These are phyloP conservation scores for Conistra vaccinii DNA, from an alignment of 2,888 invertebrate species.

Conservation along the genomic window DNA sequence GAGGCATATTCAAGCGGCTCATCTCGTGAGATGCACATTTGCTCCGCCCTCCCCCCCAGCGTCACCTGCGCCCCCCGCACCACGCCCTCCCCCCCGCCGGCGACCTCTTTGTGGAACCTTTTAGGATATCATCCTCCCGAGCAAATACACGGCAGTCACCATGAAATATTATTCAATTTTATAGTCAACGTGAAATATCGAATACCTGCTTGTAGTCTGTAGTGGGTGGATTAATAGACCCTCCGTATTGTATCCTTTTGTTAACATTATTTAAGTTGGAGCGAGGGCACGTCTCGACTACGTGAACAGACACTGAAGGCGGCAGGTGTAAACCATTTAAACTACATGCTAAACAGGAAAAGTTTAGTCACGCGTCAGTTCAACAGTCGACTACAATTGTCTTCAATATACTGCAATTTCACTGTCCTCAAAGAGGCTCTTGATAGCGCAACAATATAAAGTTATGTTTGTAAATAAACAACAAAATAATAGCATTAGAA, in stretches of 20 bases:
- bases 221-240: conserved; percentile 10
- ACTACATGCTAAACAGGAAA: conserved; percentile 18
- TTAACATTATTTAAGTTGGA: conserved; percentile 21
- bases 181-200: conserved; percentile 53
- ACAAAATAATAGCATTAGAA: too few species aligned
- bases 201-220: conserved; percentile 28
- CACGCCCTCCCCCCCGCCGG: conserved; percentile 52
- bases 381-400: background rate
- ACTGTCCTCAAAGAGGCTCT: background rate
- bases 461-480: background rate
- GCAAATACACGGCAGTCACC: conserved; percentile 54
- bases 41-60: conserved; percentile 61
- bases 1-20: conserved; percentile 73
- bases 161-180: conserved; percentile 66
- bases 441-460: background rate
- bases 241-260: conserved; percentile 7
- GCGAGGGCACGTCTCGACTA: conserved; percentile 21
- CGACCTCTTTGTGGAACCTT: conserved; percentile 76
- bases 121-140: conserved; percentile 71
- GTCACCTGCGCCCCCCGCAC: conserved; percentile 5
- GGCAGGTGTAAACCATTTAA: background rate
- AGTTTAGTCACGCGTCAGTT: conserved; percentile 1
- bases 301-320: conserved; percentile 8
- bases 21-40: conserved; percentile 82
- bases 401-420: too few species aligned